Evolutionary conservation across 23 tunicate species (phyloP).

Genomic region (Botrylloides violaceus): DNA sequence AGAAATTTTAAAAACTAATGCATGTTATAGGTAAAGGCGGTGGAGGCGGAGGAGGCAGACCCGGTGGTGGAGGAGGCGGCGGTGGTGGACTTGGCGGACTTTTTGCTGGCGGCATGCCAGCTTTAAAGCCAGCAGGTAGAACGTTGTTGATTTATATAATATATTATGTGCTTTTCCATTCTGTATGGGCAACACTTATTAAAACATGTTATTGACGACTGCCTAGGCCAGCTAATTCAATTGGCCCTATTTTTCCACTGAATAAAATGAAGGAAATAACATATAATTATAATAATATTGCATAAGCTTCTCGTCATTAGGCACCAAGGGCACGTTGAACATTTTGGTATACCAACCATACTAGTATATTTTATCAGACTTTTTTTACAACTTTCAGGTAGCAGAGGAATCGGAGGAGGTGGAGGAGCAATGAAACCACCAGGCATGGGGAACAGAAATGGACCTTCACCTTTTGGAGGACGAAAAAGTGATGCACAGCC

Average conservation of each 20-base stretch:
- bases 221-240: too few relatives aligned
- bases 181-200: too few relatives aligned
- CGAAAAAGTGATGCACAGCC: not conserved
- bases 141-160: not conserved
- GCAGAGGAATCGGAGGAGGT: constrained; percentile 11
- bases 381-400: constrained; percentile 5
- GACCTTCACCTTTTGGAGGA: not conserved
- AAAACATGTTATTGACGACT: too few relatives aligned
- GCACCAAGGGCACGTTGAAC: too few relatives aligned
- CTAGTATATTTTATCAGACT: too few relatives aligned
- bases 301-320: too few relatives aligned
- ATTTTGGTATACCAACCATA: too few relatives aligned
- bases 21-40: constrained; percentile 13
- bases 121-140: constrained; percentile 18
- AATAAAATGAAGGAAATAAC: too few relatives aligned
- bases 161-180: too few relatives aligned
- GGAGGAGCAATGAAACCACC: constrained; percentile 21
- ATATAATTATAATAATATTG: too few relatives aligned
- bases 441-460: constrained; percentile 19
- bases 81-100: constrained; percentile 88
- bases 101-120: constrained; percentile 94
- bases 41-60: constrained; percentile 73
- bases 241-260: too few relatives aligned
- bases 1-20: too few relatives aligned
- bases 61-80: constrained; percentile 70